Base-by-base conservation (phyloP, 2,113 vertebrate genomes). In the Scartelaos histophorus region DNA sequence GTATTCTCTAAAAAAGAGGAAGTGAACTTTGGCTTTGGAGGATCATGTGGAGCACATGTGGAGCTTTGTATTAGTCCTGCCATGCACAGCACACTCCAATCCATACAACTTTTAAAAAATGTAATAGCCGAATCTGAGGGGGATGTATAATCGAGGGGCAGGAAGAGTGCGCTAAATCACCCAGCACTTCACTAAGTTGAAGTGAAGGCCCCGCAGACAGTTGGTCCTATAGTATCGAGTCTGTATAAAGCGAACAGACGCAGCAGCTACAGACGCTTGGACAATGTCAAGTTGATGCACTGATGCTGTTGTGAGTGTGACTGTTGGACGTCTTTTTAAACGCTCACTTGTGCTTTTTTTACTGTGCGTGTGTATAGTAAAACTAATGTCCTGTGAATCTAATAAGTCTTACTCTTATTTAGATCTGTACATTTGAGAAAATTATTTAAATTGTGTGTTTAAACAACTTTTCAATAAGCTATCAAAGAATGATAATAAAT, bases 211-310 rank as follows among this genome's bases (percentile, higher is more conserved):
- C 22, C 57, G 53, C 64, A 68, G 74, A 17, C 71, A 51, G 58
- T 13, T 60, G 35, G 43, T 66, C n/a, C 64, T 57, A 43, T 43
- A 70, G 64, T 7, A 22, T 21, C 5, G 29, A 35, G n/a, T 7
- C 22, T 34, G 67, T 54, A 72, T 45, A 67, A 60, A 65, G 77
- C 45, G 70, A 83, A 75, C 80, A 81, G 67, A 85, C 68, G 13
- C 69, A 45, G 67, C 75, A 66, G 80, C 78, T 65, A 79, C 2
- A 62, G 53, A 51, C 58, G 68, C 22, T 70, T 85, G 74, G 74
- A 71, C 68, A 72, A 87, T 77, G 85, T 89, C 80, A 85, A 66
- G 46, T 81, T 85, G 84, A 90, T 78, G 82, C 73, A 61, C 73
- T 83, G 62, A 80, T 69, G 83, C 81, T 85, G 76, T 75, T 82